Evolutionary conservation across 1,140 invertebrate genomes (phyloP), one percentile per base, ranked within the genome.

Genomic region (Leguminivora glycinivorella): DNA sequence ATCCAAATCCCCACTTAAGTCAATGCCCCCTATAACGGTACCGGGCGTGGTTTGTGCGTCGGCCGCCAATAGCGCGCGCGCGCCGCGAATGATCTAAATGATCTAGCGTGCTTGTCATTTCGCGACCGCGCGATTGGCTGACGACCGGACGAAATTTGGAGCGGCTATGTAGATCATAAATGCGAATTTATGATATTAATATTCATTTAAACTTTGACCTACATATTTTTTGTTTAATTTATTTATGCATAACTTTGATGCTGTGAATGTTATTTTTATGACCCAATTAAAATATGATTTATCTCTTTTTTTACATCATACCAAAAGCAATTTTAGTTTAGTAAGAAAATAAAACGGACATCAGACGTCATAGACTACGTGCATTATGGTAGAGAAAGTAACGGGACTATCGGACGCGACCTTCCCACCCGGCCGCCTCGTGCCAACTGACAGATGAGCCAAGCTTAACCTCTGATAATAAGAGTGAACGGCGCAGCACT

Each of bases 391-490:
- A 85, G 85, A 86, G 87, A 89, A 85, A 86, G 87, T 89, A 89
- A 85, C 85, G 85, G 84, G 83, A 78, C 76, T 74, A 71, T 69
- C 72, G 74, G 74, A 79, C 79, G 76, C 87, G 87, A 81, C 89
- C 85, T 87, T 84, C 84, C 83, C 84, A 81, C 82, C 80, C 85
- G 83, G 77, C 78, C 87, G 76, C 86, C 87, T 84, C 83, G 81
- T 82, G 85, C 80, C 83, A 80, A 91, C 89, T 91, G 87, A 89
- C 87, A 81, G 87, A 89, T 89, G 89, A 83, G 85, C 86, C 74
- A 81, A 83, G 80, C 71, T 87, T 87, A 89, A 89, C 89, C 86
- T 89, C 83, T 89, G 87, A 89, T 91, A 91, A 89, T 88, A 88
- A 84, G 85, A 80, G 56, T 38, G 81, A 89, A 77, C 71, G 87